Conservation (phyloP, 2,113 vertebrate species). For the Stictonetta naevosa region DNA sequence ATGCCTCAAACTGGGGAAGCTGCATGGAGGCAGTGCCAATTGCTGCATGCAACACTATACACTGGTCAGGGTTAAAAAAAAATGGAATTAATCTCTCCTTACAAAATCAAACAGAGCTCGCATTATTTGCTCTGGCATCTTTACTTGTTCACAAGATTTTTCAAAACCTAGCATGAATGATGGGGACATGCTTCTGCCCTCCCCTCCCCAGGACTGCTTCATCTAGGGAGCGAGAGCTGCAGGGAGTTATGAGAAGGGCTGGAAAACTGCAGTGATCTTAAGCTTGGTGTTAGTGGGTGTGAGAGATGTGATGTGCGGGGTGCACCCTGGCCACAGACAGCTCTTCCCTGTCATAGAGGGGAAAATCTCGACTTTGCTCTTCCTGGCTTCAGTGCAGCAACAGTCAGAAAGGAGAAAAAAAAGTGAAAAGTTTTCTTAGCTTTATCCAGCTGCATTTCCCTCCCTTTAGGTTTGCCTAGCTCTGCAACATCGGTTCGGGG, state of each 20-base stretch:
- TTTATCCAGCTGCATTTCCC: background rate
- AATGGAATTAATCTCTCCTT: background rate
- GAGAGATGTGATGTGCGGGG: background rate
- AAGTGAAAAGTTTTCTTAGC: background rate
- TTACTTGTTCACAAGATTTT: background rate
- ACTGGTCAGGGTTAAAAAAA: background rate
- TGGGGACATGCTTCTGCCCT: background rate
- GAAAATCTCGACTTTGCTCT: background rate
- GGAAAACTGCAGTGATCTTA: background rate
- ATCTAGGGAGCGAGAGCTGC: background rate
- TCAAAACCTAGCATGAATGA: background rate
- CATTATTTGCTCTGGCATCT: background rate
- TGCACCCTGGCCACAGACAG: background rate
- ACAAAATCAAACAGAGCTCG: background rate
- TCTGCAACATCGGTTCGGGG: fast-evolving
- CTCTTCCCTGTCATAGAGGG: background rate
- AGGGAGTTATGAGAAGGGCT: background rate
- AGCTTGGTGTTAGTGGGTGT: background rate
- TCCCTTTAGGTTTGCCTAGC: background rate
- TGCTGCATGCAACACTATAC: background rate
- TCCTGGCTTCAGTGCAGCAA: background rate
- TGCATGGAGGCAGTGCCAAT: background rate
- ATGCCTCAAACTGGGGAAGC: background rate
- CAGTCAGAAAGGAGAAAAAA: background rate
- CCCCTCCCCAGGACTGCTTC: background rate